phyloP scores from a whole-genome alignment of 2,888 invertebrate genomes.

The Scelioninae gen. 1 region DNA sequence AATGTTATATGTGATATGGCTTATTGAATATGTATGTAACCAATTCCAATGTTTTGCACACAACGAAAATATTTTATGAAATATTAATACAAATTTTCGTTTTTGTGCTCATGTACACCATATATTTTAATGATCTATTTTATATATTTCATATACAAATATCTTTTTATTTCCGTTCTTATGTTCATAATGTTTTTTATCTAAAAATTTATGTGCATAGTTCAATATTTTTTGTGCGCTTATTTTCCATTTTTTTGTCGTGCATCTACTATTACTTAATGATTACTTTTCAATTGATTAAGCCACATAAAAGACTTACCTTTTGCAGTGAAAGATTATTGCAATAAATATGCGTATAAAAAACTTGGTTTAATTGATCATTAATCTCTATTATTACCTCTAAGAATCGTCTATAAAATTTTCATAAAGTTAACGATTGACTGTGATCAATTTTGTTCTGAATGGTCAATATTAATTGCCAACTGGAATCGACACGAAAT shows the following conservation, averaged over 20 bases:
- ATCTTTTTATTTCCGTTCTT: too few relatives aligned
- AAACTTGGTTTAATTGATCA: slow-evolving; percentile 14
- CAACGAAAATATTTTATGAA: too few relatives aligned
- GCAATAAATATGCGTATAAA: not conserved
- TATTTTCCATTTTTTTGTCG: too few relatives aligned
- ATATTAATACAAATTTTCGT: too few relatives aligned
- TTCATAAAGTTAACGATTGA: slow-evolving; percentile 37
- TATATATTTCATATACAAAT: too few relatives aligned
- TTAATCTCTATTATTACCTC: slow-evolving; percentile 26
- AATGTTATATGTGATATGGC: slow-evolving; percentile 3
- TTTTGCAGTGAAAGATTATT: not conserved
- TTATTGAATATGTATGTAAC: slow-evolving; percentile 5
- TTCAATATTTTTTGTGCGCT: too few relatives aligned
- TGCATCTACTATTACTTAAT: too few relatives aligned
- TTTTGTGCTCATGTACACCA: too few relatives aligned
- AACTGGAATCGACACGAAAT: slow-evolving; percentile 22
- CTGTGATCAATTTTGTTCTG: slow-evolving; percentile 36
- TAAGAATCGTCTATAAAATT: slow-evolving; percentile 11
- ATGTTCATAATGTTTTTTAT: too few relatives aligned
- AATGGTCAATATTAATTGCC: slow-evolving; percentile 33
- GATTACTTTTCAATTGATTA: slow-evolving; percentile 1
- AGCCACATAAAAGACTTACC: not conserved
- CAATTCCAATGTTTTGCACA: not conserved
- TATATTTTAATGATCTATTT: too few relatives aligned
- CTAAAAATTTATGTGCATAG: too few relatives aligned